Base-by-base conservation (phyloP, 1,140 invertebrate genomes). In the Drosophila ananassae region DNA sequence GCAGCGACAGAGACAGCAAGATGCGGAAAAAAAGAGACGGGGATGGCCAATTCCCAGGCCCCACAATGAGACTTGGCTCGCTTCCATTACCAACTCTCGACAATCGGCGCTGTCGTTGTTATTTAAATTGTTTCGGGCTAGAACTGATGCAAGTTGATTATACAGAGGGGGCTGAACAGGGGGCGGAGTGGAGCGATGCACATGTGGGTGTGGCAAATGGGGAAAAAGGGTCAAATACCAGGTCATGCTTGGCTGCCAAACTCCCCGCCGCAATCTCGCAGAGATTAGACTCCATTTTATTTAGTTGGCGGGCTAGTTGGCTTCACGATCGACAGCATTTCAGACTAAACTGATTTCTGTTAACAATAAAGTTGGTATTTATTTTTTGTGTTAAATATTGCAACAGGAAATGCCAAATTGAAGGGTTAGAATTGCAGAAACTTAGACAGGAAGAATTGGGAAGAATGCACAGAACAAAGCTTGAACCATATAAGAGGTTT, bases 61-160 rank as follows among this genome's bases (percentile, higher is more conserved):
- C n/a, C 41, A 56, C 50, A 61, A 59, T 66, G 63, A n/a, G 55
- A 69, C 66, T 69, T 69, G 62, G 62, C 62, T 69, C 66, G 51
- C 56, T 63, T 69, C 66, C 74, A 83, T 83, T 82, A 82, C 79
- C 79, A 82, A 78, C 51, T 47, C 30, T 47, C 30, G 17, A 34
- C 47, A 24, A 50, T 50, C 48, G 24, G 7, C n/a, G 13, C 28
- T 56, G 39, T 48, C 66, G 51, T 72, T 72, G 69, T 83, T 82
- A 83, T 83, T 82, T 82, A 82, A 82, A 82, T 83, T 83, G 79
- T 78, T 83, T 79, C 63, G 17, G 24, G 51, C 75, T 59, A 79
- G 53, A 82, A 79, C 48, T 28, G 58, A 73, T 50, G 59, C 63
- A 68, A 22, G 44, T 24, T 17, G 13, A 12, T 10, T 13, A n/a